These are phyloP conservation scores for Ageneiosus marmoratus DNA, from an alignment of 2,113 vertebrate species.

Conservation along the genomic window DNA sequence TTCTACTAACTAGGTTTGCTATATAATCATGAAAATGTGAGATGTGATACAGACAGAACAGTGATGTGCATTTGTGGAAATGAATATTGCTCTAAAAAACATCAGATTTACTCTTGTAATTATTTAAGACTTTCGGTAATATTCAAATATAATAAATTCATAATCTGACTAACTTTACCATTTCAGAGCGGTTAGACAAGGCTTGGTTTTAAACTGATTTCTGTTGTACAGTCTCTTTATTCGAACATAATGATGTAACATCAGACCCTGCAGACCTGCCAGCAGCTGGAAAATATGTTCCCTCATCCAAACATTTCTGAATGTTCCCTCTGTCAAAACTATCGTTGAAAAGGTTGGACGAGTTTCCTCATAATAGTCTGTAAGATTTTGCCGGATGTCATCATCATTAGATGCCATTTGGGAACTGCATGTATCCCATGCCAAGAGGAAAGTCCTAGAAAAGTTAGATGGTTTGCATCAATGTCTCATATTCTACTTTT, in stretches of 20 bases:
- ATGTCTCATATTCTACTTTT: background rate
- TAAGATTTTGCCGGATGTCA: background rate
- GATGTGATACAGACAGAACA: background rate
- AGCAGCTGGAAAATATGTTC: background rate
- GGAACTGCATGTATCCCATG: background rate
- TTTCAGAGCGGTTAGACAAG: background rate
- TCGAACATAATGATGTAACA: background rate
- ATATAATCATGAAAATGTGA: background rate
- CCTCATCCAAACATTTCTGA: background rate
- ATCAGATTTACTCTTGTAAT: background rate
- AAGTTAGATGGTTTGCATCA: background rate
- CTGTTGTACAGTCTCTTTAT: background rate
- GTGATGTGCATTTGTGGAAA: background rate
- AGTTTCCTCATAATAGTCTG: background rate
- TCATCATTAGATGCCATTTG: conserved; percentile 3
- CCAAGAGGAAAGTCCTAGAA: background rate
- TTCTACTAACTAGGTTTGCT: background rate
- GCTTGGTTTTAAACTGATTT: background rate
- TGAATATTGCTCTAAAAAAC: background rate
- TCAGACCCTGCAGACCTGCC: background rate
- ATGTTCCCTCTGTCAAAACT: background rate
- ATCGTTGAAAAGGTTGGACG: background rate
- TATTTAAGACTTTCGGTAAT: background rate
- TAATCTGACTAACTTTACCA: background rate
- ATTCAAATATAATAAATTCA: background rate